Base-by-base conservation (phyloP, 1,140 invertebrate species). In the Listronotus bonariensis region DNA sequence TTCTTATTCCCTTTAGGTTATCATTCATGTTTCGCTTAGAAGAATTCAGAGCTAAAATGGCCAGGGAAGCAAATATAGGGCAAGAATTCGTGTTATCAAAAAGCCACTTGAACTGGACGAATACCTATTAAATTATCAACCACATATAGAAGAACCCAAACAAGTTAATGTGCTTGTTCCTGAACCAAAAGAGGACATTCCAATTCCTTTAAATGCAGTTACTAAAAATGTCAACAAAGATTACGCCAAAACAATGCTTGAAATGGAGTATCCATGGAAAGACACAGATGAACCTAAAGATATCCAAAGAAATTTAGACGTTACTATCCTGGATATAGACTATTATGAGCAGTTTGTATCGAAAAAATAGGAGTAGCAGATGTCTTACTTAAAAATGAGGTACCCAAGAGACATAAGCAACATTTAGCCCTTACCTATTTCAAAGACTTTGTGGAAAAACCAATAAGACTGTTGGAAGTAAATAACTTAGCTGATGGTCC, bases 21-120 rank as follows among this genome's bases (percentile, higher is more conserved):
- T 87, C 87, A 60, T 87, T 88, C 71, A 79, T 98, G 3, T 81
- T 97, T 11, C 75, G 92, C 11, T 89, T 92, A 0, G 90, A 97
- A 72, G 88, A 95, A 74, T 82, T 98, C 7, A 81, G 93, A 42
- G 57, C 71, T 7, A 74, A 77, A 72, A 88, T 95, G 48, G 79
- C 78, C 2, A 40, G 49, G 9, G 70, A 61, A 31, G 65, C 61
- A 18, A 41, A 32, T n/a, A 41, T 71, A 10, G 20, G 38, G 4
- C 12, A 41, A 14, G 10, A 58, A 5, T 14, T 58, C 36, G 38
- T 53, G 3, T 3, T 46, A 0, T 6, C 9, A 41, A 64, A 65
- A 58, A 66, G 17, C 70, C 73, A 0, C 67, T 84, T 38, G 26
- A 67, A 42, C 32, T 78, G 9, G 75, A 80, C 60, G 14, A 68